Base-by-base conservation (phyloP, 1,140 invertebrate species). In the Goniozus legneri region DNA sequence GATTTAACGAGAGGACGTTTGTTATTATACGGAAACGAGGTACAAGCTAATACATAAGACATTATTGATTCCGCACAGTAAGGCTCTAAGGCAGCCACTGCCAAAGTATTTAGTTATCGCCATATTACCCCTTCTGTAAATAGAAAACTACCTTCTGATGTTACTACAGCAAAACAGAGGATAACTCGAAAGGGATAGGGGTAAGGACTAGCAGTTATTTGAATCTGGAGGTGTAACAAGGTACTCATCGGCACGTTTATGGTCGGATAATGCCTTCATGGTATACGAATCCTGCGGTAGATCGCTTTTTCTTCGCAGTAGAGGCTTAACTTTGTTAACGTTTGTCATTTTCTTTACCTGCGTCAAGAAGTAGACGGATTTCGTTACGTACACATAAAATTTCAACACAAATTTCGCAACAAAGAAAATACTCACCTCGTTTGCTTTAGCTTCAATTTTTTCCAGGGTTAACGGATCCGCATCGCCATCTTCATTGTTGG, bases 271-370 rank as follows among this genome's bases (percentile, higher is more conserved):
- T 52, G 92, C 92, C 67, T 87, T 87, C 58, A 95, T 85, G 22
- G 91, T 96, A 65, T 87, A 86, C 52, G 86, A 83, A 78, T 97
- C 93, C 65, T 93, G 88, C 19, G 93, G 93, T 70, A 97, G 79
- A 76, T 97, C 93, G 12, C 92, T 96, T 78, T 97, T 97, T 69
- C 92, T 86, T 71, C 93, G 84, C 33, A 97, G 77, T 53, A 97
- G 77, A 19, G 91, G 91, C 73, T 94, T 94, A 45, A 86, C 87
- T 71, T 84, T 86, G 72, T 87, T 87, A 77, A 79, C 55, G 44
- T 72, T 79, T 44, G 64, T 66, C 56, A 68, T 69, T 46, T 69
- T 72, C 57, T 74, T 80, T 72, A 59, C 73, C 65, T 76, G 40
- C 2, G 12, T 35, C n/a, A 21, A 33, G 3, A 34, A 22, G 45